Evolutionary conservation across 1,140 invertebrate species (phyloP).

Genomic region (Scaptodrosophila lebanonensis): DNA sequence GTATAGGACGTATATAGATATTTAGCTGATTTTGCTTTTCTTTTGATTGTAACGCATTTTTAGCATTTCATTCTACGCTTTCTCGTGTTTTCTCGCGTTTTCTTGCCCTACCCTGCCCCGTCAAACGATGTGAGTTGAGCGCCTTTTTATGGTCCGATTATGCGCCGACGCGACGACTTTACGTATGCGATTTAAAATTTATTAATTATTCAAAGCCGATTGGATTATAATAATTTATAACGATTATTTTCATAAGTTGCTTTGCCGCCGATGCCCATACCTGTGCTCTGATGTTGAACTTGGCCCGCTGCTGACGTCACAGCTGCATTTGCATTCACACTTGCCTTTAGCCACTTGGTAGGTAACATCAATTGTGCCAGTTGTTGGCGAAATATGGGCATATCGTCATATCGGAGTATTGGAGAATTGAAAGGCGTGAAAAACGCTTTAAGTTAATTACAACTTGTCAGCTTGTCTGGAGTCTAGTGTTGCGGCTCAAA

Average conservation of each 20-base stretch:
- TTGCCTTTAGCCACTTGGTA: no score
- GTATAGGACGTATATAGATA: conserved; percentile 18
- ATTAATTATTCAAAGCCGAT: conserved; percentile 78
- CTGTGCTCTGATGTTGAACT: no score
- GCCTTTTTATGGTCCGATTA: conserved; percentile 54
- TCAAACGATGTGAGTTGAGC: conserved; percentile 37
- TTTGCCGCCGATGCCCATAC: conserved; percentile 28
- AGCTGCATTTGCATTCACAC: conserved; percentile 6
- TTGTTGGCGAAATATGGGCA: conserved; percentile 8
- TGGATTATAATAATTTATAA: conserved; percentile 78
- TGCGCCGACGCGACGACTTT: conserved; percentile 37
- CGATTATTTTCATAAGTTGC: conserved; percentile 71
- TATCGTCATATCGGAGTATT: no score
- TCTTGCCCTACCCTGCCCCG: background rate
- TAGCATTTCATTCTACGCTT: conserved; percentile 66
- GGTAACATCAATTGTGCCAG: no score
- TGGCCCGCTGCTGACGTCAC: background rate
- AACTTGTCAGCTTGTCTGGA: conserved; percentile 55
- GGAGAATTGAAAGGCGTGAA: conserved; percentile 10
- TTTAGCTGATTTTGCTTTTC: conserved; percentile 38
- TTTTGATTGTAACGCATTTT: conserved; percentile 60
- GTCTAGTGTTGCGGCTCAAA: conserved; percentile 41
- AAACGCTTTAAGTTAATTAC: conserved; percentile 70
- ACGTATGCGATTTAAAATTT: conserved; percentile 61
- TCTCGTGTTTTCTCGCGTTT: conserved; percentile 27